Conservation (phyloP, 1,140 invertebrate genomes). For the Eueides isabella region DNA sequence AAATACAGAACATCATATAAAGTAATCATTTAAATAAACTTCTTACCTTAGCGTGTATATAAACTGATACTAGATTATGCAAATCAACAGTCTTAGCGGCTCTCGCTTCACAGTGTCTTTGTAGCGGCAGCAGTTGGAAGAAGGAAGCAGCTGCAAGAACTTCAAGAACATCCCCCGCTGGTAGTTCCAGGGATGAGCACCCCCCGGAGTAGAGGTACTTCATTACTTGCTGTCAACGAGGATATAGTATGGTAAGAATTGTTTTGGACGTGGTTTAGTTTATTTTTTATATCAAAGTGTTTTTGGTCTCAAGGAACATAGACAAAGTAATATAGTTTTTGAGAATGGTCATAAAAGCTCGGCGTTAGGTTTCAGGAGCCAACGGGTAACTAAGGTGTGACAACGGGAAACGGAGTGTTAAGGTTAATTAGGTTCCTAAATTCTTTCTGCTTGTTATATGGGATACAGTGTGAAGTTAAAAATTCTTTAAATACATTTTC, state of each 20-base stretch:
- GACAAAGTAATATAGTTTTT: too few relatives aligned
- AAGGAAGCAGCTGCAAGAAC: constrained; percentile 96
- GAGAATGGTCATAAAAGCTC: too few relatives aligned
- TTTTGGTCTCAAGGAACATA: too few relatives aligned
- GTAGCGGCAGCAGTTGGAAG: constrained; percentile 93
- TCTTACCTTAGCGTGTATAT: constrained; percentile 94
- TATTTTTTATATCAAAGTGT: too few relatives aligned
- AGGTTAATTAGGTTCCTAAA: too few relatives aligned
- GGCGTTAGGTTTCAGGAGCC: too few relatives aligned
- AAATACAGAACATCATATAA: neutral
- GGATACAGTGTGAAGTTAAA: too few relatives aligned
- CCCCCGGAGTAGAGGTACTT: constrained; percentile 96
- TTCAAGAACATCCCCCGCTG: constrained; percentile 91
- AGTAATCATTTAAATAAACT: too few relatives aligned
- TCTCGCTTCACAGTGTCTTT: constrained; percentile 92
- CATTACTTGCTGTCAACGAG: constrained; percentile 90
- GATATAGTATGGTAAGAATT: neutral
- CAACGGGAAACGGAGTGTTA: too few relatives aligned
- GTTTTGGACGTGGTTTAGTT: neutral
- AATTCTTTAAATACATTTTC: too few relatives aligned
- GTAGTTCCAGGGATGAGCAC: constrained; percentile 89
- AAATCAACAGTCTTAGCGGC: constrained; percentile 92
- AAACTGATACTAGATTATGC: constrained; percentile 95
- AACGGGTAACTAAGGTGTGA: too few relatives aligned
- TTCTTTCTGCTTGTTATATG: too few relatives aligned